Base-by-base conservation (phyloP, 2,797 vertebrate genomes). In the Danio jaintianensis region DNA sequence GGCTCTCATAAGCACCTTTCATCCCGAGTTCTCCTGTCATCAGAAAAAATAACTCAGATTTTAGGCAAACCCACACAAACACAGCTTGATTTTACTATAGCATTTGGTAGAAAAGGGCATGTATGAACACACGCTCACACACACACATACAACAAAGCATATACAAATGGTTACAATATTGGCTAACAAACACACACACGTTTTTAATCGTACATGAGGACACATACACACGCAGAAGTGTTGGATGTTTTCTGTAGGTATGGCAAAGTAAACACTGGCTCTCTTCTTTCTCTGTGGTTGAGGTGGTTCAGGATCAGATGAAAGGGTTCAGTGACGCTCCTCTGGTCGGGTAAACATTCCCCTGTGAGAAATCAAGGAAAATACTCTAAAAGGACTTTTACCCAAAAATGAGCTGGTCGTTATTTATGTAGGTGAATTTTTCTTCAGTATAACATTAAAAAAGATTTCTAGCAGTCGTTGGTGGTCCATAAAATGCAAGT, bases 281-380 rank as follows among this genome's bases (percentile, higher is more conserved):
- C 47, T 45, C 69, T 36, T 59, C 55, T 45, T 83, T 83, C 59
- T 72, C 48, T 48, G 61, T 38, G 42, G 29, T 29, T 53, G 68
- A 79, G 64, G 42, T 48, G 68, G 43, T 50, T 62, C 45, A 45
- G 79, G 10, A 12, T 95, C 91, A 95, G 92, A 94, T 94, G 91
- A 95, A 95, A 89, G 93, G 94, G 76, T 95, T 95, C 85, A 90
- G 87, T 42, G 93, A 94, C 7, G 91, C 91, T 84, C 92, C 93
- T 90, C 91, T 91, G 85, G 91, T 92, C 59, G 93, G 90, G 90
- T 94, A 95, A 87, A 94, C 91, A 80, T 91, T 94, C 79, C 94
- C 94, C 94, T 95, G 90, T 82, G 87, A 90, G 81, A 86, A 80
- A 50, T 71, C 40, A 86, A 36, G 87, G 79, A 83, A 61, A 88